Conservation (phyloP, 1,140 invertebrate species). For the Drosophila kohkoa region DNA sequence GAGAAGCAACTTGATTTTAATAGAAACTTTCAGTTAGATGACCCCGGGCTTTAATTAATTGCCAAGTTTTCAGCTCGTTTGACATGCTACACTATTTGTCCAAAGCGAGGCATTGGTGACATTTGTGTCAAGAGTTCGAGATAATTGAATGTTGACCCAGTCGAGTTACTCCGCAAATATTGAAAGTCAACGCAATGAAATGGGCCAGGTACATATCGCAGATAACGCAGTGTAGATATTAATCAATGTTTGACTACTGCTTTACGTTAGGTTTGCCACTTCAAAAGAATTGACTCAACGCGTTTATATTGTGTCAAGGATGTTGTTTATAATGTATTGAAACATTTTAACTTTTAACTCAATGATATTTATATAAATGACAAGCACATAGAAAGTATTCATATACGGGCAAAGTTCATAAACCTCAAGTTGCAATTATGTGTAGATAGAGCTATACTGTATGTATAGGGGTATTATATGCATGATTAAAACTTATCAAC, state of each 20-base stretch:
- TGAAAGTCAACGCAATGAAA: conserved; percentile 45
- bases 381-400: neutral
- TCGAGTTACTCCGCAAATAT: conserved; percentile 61
- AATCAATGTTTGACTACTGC: conserved; percentile 34
- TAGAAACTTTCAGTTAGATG: conserved; percentile 40
- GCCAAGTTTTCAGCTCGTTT: conserved; percentile 48
- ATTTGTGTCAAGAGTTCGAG: conserved; percentile 74
- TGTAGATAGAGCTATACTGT: neutral
- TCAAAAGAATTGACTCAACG: neutral
- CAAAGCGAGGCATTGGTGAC: conserved; percentile 43
- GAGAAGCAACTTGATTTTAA: conserved; percentile 52
- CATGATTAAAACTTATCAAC: conserved; percentile 1
- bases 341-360: neutral
- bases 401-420: neutral
- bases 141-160: conserved; percentile 63
- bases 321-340: neutral
- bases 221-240: conserved; percentile 35
- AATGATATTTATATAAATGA: too few species aligned
- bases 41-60: conserved; percentile 66
- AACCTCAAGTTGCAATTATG: neutral
- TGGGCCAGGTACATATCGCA: conserved; percentile 21
- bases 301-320: conserved; percentile 8
- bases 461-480: neutral
- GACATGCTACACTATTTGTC: conserved; percentile 52
- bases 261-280: conserved; percentile 31